Evolutionary conservation across 64 coral and sea anemone genomes (phyloP).

Genomic region (Catalaphyllia jardinei): DNA sequence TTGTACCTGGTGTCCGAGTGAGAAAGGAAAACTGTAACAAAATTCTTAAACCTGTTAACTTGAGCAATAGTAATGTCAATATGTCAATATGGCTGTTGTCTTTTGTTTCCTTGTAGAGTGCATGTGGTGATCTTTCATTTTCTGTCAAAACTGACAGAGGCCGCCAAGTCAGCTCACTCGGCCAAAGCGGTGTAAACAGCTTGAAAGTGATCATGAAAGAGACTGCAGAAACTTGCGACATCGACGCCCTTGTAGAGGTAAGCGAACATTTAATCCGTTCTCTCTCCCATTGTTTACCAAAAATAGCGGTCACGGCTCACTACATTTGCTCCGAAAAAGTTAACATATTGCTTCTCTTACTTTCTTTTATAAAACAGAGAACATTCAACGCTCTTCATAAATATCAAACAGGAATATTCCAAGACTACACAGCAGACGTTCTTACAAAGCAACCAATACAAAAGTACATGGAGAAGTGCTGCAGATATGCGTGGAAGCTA

Average conservation of each 20-base stretch:
- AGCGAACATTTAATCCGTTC: neutral
- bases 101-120: neutral
- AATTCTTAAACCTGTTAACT: no score
- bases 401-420: neutral
- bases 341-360: neutral
- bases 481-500: neutral
- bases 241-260: neutral
- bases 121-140: neutral
- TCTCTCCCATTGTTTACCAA: no score
- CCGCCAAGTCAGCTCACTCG: no score
- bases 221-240: slow-evolving; percentile 3
- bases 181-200: neutral
- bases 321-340: neutral
- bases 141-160: neutral
- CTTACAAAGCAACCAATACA: neutral
- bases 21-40: no score
- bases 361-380: neutral
- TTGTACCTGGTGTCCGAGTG: no score
- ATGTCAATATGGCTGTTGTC: neutral
- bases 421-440: neutral
- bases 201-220: slow-evolving; percentile 21
- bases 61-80: no score
- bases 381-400: neutral
- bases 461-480: neutral
- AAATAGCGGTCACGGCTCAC: no score